A percentile compares a stretch with the other conserved stretches of the same genome.
phyloP scores from a whole-genome alignment of 2,113 vertebrate genomes.

The Eira barbara region DNA sequence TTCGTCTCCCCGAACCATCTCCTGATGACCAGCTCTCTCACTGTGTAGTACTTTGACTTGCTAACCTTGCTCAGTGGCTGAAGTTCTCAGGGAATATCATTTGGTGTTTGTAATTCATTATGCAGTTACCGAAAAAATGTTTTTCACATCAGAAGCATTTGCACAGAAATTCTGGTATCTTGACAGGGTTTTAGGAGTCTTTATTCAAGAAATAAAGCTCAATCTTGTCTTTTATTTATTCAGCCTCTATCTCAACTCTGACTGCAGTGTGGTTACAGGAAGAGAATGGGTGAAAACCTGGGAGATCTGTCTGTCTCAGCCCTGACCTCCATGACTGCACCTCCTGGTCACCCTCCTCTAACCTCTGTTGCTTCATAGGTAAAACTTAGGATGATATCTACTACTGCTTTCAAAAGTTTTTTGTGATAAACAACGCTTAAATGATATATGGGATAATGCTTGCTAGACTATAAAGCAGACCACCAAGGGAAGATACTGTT shows the following conservation, averaged over 20 bases:
- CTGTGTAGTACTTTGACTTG: background rate
- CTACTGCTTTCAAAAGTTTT: background rate
- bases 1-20: background rate
- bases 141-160: constrained; percentile 1
- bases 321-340: fast-evolving
- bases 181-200: background rate
- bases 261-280: background rate
- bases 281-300: background rate
- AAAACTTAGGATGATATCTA: background rate
- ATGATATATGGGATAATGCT: background rate
- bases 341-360: background rate
- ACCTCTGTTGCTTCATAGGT: background rate
- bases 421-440: background rate
- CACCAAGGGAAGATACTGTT: background rate
- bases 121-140: background rate
- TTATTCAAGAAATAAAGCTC: background rate
- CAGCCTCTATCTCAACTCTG: background rate
- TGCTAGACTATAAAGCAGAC: background rate
- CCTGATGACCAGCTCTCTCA: background rate
- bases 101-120: background rate
- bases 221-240: background rate
- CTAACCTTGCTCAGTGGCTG: background rate
- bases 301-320: background rate
- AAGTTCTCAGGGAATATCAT: background rate
- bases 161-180: background rate